These are phyloP conservation scores for Neotoxoptera formosana DNA, from an alignment of 1,140 invertebrate species.

Conservation along the genomic window DNA sequence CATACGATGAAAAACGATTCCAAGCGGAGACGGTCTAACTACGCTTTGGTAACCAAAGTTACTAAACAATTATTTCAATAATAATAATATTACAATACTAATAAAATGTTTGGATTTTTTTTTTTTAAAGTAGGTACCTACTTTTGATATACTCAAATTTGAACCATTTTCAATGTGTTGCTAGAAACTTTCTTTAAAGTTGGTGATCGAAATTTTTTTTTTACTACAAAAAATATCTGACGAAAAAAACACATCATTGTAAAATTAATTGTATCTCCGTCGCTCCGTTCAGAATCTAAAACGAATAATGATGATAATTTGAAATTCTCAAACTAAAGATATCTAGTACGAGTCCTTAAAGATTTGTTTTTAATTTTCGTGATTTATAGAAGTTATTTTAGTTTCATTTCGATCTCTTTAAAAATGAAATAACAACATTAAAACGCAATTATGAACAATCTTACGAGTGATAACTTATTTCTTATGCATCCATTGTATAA, in stretches of 20 bases:
- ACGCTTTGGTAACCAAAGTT: too few species aligned
- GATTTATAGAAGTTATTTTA: background rate
- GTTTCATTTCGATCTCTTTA: background rate
- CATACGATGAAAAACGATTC: too few species aligned
- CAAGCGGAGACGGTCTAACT: too few species aligned
- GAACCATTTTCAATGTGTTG: too few species aligned
- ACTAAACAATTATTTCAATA: background rate
- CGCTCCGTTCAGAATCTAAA: background rate
- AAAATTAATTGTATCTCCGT: background rate
- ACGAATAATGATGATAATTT: background rate
- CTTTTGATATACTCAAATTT: too few species aligned
- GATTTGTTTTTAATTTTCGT: background rate
- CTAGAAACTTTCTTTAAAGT: too few species aligned
- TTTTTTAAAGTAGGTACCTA: too few species aligned
- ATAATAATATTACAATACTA: background rate
- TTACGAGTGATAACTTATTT: background rate
- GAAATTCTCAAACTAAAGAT: too few species aligned
- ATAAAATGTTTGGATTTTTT: background rate
- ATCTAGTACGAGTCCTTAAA: too few species aligned
- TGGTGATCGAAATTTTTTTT: too few species aligned
- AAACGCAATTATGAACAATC: background rate
- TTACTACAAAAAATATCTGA: background rate
- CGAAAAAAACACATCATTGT: background rate
- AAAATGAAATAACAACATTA: background rate
- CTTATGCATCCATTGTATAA: background rate